Evolutionary conservation across 2,888 invertebrate species (phyloP).

Genomic region (Pheosia gnoma): DNA sequence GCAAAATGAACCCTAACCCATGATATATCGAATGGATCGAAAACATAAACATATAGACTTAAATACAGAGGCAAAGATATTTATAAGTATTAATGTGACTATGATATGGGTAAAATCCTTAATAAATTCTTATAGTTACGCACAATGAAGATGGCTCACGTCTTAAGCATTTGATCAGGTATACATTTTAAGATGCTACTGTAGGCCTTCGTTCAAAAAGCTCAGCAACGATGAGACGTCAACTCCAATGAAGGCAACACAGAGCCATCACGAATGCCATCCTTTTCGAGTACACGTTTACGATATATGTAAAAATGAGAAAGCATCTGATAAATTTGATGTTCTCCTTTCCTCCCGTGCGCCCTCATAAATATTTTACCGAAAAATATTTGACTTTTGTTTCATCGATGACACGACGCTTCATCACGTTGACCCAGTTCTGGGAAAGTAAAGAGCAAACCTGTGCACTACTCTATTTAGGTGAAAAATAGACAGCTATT

Average conservation of each 20-base stretch:
- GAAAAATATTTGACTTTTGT: constrained; percentile 18
- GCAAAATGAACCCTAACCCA: no score
- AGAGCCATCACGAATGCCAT: background rate
- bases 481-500: constrained; percentile 36
- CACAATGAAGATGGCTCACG: no score
- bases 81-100: no score
- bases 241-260: no score
- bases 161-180: no score
- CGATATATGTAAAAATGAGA: background rate
- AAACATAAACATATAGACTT: no score
- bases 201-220: no score
- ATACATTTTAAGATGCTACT: no score
- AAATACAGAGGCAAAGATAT: no score
- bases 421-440: constrained; percentile 38
- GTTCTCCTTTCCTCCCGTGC: constrained; percentile 5
- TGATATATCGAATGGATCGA: no score
- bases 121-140: no score
- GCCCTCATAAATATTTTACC: constrained; percentile 5
- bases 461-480: constrained; percentile 24
- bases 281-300: background rate
- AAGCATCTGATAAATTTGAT: constrained; percentile 5
- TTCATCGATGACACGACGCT: constrained; percentile 32
- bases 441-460: constrained; percentile 24
- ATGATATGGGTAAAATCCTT: no score
- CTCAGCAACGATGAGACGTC: background rate